These are phyloP conservation scores for Gerris lacustris DNA, from an alignment of 2,888 invertebrate genomes.

Conservation along the genomic window DNA sequence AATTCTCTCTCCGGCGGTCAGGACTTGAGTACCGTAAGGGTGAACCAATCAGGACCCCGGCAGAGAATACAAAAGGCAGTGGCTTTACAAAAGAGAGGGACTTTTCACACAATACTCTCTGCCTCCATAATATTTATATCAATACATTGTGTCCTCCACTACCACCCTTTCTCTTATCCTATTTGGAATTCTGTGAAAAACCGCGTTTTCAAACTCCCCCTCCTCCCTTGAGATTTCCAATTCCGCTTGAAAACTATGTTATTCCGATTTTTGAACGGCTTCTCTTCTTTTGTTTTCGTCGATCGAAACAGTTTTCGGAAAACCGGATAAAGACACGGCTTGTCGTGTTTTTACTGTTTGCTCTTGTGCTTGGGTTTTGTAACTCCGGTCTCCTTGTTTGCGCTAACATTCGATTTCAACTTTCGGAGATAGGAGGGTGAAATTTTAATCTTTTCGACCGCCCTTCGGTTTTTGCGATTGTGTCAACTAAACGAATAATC, in stretches of 20 bases:
- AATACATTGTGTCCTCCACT: neutral
- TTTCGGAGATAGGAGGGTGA: no score
- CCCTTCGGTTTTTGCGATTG: no score
- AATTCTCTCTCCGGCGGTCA: neutral
- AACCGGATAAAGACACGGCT: no score
- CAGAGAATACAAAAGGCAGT: neutral
- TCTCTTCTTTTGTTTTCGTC: neutral
- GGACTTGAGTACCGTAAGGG: neutral
- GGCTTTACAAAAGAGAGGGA: neutral
- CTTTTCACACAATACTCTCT: neutral
- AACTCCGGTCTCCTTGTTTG: no score
- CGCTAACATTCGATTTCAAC: no score
- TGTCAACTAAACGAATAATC: no score
- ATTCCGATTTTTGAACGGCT: neutral
- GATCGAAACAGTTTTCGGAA: no score
- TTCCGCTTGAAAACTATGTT: neutral
- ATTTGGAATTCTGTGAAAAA: neutral
- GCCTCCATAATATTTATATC: conserved; percentile 3
- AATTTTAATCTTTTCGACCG: no score
- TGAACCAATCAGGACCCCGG: neutral
- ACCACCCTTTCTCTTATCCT: neutral
- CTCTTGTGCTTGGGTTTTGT: no score
- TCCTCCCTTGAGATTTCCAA: neutral
- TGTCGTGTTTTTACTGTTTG: no score
- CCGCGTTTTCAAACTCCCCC: neutral